Base-by-base conservation (phyloP, 2,888 invertebrate genomes). In the Chironomus riparius region DNA sequence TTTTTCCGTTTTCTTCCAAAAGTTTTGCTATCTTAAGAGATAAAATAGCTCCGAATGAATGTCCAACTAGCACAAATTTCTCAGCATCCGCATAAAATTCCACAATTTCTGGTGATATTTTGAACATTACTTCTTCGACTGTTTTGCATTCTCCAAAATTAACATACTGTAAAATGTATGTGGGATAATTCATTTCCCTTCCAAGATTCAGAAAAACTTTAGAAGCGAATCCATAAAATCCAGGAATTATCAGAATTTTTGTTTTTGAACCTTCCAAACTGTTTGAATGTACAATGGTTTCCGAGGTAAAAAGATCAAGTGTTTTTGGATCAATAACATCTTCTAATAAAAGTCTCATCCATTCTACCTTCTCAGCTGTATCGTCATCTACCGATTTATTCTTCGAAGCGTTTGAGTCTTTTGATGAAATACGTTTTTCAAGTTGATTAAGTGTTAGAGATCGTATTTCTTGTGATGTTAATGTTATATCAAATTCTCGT, bases 401-500 rank as follows among this genome's bases (percentile, higher is more conserved):
- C 7, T 22, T 68, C 1, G n/a, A n/a, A 24, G 22, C 22, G 38
- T 38, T 38, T 24, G 38, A 91, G 79, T 96, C 95, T 81, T 94
- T 77, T 18, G 68, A 10, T 3, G 18, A 47, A 22, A 28, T 28
- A 4, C 77, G 77, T 47, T 78, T 65, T 65, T 92, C 4, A 12
- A 74, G 22, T 13, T 74, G 38, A 48, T 7, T 15, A 79, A 95
- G 91, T 0, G 93, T 95, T 56, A 96, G 84, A 0, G 88, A 88
- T 71, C 95, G 88, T 7, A 74, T n/a, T n/a, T 74, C 74, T 65
- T 74, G 62, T 10, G 95, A 91, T 0, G 94, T 90, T 3, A 98
- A 86, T 81, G 91, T 90, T 75, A 97, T 85, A 81, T 97, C 95
- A 81, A 92, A 95, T 82, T 95, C 94, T 79, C 94, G 86, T 82